Base-by-base conservation (phyloP, 2,888 invertebrate genomes). In the Cheilosia vulpina region DNA sequence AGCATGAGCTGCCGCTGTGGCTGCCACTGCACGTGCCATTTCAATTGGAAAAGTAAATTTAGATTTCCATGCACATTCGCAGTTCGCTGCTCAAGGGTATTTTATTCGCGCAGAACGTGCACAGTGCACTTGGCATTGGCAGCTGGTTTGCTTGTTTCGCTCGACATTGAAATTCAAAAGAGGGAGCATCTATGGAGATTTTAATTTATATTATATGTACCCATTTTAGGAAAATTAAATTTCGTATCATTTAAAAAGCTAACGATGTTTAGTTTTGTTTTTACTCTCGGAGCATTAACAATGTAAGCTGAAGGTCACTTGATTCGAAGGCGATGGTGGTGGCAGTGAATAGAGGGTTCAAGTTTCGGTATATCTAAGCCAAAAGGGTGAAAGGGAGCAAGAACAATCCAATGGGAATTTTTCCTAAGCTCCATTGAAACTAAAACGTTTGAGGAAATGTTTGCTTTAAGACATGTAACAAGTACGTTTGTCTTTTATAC, bases 41-140 rank as follows among this genome's bases (percentile, higher is more conserved):
- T 68, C 53, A 55, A 68, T 62, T 66, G 60, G 27, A 53, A 73
- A 31, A 31, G 53, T 53, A 55, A 73, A 73, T 79, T 72, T 52
- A 73, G 65, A 62, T 73, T 79, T 73, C 79, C 45, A 45, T 45
- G 38, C 66, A 47, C 73, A 66, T 60, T 60, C 45, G 27, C 34
- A 31, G 38, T 24, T 65, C 31, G 11, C 52, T 7, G 41, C 66
- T 66, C 27, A 45, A 31, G 66, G 73, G 66, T 58, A 52, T 66
- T 72, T 65, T 1, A 41, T 66, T 57, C 58, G 58, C 15, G 41
- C 45, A 66, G 15, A 47, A 65, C 53, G 65, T 72, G 72, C 78
- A 65, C 24, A 58, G 65, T 65, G 72, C 72, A 65, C 24, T 63
- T 34, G 58, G 43, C 57, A 34, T 17, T 7, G 19, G 62, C 38